phyloP scores from a whole-genome alignment of 2,113 vertebrate species.

The Pseudorhombus dupliciocellatus region DNA sequence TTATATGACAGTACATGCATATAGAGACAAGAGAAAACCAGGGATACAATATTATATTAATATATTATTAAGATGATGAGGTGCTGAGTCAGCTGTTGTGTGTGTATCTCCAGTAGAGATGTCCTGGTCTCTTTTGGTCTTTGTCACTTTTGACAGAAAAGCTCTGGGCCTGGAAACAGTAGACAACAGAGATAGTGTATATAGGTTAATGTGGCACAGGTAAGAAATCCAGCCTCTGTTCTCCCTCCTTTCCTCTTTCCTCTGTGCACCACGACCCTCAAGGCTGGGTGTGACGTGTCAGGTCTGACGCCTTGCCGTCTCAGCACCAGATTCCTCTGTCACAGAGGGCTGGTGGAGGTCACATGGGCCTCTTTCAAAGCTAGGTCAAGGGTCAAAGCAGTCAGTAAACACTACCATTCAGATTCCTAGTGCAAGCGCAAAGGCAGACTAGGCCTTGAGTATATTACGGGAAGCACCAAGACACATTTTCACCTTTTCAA shows the following conservation, averaged over 20 bases:
- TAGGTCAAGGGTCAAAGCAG: constrained; percentile 71
- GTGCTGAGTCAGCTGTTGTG: neutral
- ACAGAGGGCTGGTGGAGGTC: constrained; percentile 54
- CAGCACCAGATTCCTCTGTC: constrained; percentile 75
- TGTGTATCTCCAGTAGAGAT: neutral
- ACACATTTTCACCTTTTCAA: constrained; percentile 11
- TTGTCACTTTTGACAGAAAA: constrained; percentile 20
- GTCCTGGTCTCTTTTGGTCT: constrained; percentile 1
- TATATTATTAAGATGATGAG: neutral
- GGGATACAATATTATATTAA: no score
- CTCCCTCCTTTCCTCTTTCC: constrained; percentile 14
- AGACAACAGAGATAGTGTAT: constrained; percentile 14
- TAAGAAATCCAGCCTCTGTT: constrained; percentile 35
- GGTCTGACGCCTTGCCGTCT: constrained; percentile 72
- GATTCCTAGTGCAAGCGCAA: constrained; percentile 38
- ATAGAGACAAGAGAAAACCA: neutral
- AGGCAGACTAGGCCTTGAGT: constrained; percentile 12
- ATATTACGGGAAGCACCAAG: constrained; percentile 3
- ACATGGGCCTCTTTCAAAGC: constrained; percentile 70
- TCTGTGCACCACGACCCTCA: constrained; percentile 33
- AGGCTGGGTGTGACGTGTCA: constrained; percentile 63
- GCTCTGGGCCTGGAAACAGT: constrained; percentile 28
- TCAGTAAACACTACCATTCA: constrained; percentile 69
- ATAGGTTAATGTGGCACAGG: constrained; percentile 20
- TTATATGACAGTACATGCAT: neutral